phyloP scores from a whole-genome alignment of 2,797 vertebrate species.

The Phataginus tricuspis region DNA sequence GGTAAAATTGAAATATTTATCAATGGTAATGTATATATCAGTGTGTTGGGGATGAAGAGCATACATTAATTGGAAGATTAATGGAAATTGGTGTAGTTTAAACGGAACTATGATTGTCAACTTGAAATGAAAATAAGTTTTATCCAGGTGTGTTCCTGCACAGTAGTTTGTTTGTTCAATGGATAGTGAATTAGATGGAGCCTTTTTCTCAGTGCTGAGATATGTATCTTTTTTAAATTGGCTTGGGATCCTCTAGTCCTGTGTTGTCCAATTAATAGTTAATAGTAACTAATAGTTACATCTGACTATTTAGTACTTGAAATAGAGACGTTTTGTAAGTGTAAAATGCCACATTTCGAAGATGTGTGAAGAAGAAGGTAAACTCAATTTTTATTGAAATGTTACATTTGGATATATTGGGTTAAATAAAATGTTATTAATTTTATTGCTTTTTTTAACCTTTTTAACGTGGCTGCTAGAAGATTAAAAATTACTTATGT shows the following conservation, averaged over 20 bases:
- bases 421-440: slow-evolving; percentile 15
- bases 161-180: slow-evolving; percentile 7
- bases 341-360: neutral
- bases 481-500: neutral
- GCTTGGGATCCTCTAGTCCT: neutral
- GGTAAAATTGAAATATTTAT: slow-evolving; percentile 16
- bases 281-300: neutral
- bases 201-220: neutral
- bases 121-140: slow-evolving; percentile 46
- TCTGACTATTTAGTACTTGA: neutral
- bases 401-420: neutral
- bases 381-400: slow-evolving; percentile 14
- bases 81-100: neutral
- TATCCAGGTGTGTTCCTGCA: neutral
- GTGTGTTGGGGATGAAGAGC: neutral
- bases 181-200: neutral
- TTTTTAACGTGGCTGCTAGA: slow-evolving; percentile 45
- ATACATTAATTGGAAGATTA: neutral
- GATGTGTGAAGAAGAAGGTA: neutral
- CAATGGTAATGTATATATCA: neutral
- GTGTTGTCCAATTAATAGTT: neutral
- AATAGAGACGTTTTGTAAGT: neutral
- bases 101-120: neutral
- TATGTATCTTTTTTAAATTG: neutral
- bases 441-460: neutral